Evolutionary conservation across 1,140 invertebrate species (phyloP).

Genomic region (Drosophila jambulina): DNA sequence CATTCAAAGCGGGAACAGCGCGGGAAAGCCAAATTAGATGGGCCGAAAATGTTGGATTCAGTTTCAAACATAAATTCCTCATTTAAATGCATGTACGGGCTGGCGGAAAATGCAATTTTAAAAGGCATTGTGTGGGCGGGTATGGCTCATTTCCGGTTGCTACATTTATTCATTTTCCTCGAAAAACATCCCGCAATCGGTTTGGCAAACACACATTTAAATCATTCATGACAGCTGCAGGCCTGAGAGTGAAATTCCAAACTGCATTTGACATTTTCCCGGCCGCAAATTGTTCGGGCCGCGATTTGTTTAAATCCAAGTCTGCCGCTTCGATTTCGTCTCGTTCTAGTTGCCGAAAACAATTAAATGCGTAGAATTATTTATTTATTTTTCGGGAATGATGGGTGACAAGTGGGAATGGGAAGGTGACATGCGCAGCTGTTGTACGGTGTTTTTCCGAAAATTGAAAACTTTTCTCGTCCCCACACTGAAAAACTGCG

Average conservation of each 20-base stretch:
- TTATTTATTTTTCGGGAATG: slow-evolving; percentile 40
- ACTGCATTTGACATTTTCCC: slow-evolving; percentile 42
- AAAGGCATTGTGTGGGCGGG: slow-evolving; percentile 6
- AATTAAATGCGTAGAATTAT: slow-evolving; percentile 41
- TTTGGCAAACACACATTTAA: slow-evolving; percentile 58
- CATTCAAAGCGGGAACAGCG: neutral
- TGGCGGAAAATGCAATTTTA: slow-evolving; percentile 32
- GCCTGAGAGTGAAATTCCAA: slow-evolving; percentile 13
- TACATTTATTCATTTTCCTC: slow-evolving; percentile 56
- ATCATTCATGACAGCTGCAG: slow-evolving; percentile 67
- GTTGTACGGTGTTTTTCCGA: slow-evolving; percentile 27
- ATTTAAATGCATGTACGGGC: slow-evolving; percentile 29
- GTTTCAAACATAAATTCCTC: slow-evolving; percentile 45
- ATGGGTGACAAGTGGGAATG: slow-evolving; percentile 2
- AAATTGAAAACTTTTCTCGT: slow-evolving; percentile 46
- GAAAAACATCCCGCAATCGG: slow-evolving; percentile 44
- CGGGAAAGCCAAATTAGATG: slow-evolving; percentile 50
- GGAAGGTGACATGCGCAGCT: slow-evolving; percentile 39
- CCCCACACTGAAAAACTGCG: slow-evolving; percentile 15
- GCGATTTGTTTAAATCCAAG: slow-evolving; percentile 44
- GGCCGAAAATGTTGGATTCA: slow-evolving; percentile 32
- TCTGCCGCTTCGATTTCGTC: slow-evolving; percentile 24
- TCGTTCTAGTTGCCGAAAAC: slow-evolving; percentile 30
- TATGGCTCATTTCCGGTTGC: slow-evolving; percentile 60
- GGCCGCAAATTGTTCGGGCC: slow-evolving; percentile 12